Evolutionary conservation across 2,113 vertebrate genomes (phyloP).

Genomic region (Xenotilapia leptura): DNA sequence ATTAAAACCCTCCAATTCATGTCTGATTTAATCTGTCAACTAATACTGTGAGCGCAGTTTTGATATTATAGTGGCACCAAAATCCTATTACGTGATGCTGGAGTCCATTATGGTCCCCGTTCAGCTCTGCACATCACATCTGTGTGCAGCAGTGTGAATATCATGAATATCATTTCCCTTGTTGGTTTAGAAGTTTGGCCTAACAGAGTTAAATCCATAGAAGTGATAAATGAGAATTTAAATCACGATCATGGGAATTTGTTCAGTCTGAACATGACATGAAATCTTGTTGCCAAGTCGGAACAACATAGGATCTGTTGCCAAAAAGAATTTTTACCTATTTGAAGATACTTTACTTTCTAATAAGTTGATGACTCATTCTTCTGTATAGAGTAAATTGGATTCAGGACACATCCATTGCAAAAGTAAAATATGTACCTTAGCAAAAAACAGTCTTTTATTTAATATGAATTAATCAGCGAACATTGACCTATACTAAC

Average conservation of each 20-base stretch:
- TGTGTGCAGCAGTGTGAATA: not conserved
- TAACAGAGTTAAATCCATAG: not conserved
- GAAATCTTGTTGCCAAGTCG: not conserved
- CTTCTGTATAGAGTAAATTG: not conserved
- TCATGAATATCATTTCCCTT: not conserved
- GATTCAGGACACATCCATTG: not conserved
- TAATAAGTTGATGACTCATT: not conserved
- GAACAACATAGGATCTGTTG: accelerated
- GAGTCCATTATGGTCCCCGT: not conserved
- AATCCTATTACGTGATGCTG: constrained; percentile 35
- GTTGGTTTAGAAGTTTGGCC: not conserved
- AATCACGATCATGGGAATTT: not conserved
- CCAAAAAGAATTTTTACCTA: not conserved
- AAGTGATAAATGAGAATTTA: not conserved
- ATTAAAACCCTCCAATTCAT: constrained; percentile 19
- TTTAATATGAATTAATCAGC: not conserved
- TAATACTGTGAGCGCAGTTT: constrained; percentile 30
- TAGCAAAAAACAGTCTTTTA: not conserved
- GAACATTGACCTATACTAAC: accelerated
- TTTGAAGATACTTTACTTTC: not conserved
- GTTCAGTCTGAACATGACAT: not conserved
- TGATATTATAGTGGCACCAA: not conserved
- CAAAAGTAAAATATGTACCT: not conserved
- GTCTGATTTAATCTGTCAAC: constrained; percentile 33
- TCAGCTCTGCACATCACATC: not conserved